These are phyloP conservation scores for Portevinia maculata DNA, from an alignment of 2,888 invertebrate species.

Conservation along the genomic window DNA sequence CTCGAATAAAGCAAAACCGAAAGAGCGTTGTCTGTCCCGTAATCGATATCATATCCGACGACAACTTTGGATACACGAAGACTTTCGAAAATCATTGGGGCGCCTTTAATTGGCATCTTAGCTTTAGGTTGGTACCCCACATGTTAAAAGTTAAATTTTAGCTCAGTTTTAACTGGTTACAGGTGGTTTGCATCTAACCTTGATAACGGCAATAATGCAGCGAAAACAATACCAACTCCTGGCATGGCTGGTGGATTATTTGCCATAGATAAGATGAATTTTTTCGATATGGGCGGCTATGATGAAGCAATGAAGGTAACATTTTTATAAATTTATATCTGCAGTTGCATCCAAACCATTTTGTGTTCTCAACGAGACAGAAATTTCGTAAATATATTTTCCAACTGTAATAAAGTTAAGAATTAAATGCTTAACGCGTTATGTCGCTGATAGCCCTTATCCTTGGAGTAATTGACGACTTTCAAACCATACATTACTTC, in stretches of 20 bases:
- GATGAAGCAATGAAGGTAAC: slow-evolving; percentile 92
- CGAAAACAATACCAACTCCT: slow-evolving; percentile 90
- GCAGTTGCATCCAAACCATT: too few species aligned
- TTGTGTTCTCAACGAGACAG: neutral
- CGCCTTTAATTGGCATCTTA: slow-evolving; percentile 98
- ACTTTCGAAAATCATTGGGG: slow-evolving; percentile 97
- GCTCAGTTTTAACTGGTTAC: neutral
- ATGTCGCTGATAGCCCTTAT: too few species aligned
- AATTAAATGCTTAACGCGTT: too few species aligned
- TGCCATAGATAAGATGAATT: slow-evolving; percentile 92
- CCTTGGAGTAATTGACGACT: too few species aligned
- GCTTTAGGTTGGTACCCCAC: slow-evolving; percentile 85
- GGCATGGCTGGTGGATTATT: slow-evolving; percentile 96
- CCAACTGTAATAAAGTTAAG: too few species aligned
- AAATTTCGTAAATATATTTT: neutral
- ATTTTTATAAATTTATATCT: neutral
- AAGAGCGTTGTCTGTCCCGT: slow-evolving; percentile 85
- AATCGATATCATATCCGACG: slow-evolving; percentile 97
- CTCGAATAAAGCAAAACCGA: slow-evolving; percentile 83
- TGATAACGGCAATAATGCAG: slow-evolving; percentile 85
- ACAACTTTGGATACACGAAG: slow-evolving; percentile 96
- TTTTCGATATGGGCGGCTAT: slow-evolving; percentile 94
- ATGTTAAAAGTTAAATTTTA: neutral
- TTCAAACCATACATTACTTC: too few species aligned
- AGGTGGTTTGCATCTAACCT: slow-evolving; percentile 44